These are phyloP conservation scores for Mormyrus iriodes DNA, from an alignment of 2,113 vertebrate species.

Conservation along the genomic window DNA sequence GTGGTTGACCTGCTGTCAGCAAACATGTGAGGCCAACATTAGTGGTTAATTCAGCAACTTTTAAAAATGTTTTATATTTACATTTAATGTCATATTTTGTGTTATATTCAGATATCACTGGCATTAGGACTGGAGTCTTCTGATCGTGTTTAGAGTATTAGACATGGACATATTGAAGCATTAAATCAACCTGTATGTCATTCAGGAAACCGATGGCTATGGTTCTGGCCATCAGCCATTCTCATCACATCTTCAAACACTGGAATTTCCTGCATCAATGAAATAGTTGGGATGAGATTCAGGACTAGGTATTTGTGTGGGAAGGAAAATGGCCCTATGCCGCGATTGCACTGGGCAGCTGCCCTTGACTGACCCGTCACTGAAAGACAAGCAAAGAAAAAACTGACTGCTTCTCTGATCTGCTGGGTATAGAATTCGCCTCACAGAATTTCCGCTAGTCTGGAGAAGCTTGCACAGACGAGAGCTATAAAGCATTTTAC, in stretches of 20 bases:
- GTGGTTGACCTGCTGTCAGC: neutral
- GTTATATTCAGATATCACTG: neutral
- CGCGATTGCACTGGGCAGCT: neutral
- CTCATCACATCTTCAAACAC: neutral
- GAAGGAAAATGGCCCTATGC: neutral
- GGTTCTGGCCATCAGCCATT: neutral
- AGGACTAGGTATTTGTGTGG: neutral
- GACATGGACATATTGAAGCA: neutral
- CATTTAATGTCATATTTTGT: neutral
- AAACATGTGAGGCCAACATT: neutral
- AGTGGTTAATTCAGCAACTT: neutral
- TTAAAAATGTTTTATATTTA: neutral
- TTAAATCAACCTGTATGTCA: neutral
- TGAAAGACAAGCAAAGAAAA: neutral
- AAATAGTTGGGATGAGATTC: neutral
- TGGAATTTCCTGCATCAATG: neutral
- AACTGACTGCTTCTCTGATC: neutral
- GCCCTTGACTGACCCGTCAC: neutral
- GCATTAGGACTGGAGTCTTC: neutral
- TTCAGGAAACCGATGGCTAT: neutral
- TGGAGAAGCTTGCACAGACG: neutral
- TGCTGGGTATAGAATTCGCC: neutral
- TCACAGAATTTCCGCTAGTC: neutral
- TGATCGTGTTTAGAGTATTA: neutral
- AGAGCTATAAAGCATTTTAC: neutral